These are phyloP conservation scores for Brachionus paranguensis DNA, from an alignment of 1,140 invertebrate genomes.

Conservation along the genomic window DNA sequence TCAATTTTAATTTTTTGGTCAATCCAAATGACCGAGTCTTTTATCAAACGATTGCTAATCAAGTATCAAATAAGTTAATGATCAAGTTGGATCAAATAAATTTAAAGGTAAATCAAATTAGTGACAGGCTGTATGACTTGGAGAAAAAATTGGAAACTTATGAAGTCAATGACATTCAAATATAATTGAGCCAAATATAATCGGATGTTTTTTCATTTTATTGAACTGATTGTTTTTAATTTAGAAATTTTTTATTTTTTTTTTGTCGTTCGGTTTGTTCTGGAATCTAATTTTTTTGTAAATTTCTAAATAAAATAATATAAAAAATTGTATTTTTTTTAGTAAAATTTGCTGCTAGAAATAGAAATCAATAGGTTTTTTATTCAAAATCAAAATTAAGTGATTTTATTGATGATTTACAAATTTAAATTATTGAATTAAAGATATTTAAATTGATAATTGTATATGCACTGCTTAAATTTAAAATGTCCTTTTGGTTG, in stretches of 20 bases:
- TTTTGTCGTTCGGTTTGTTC: neutral
- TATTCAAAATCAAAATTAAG: no score
- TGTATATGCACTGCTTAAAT: no score
- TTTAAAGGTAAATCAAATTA: slow-evolving; percentile 20
- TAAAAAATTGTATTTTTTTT: neutral
- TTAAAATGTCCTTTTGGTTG: no score
- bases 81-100: slow-evolving; percentile 29
- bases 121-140: slow-evolving; percentile 22
- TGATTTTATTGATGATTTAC: no score
- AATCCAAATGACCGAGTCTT: neutral
- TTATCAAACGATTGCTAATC: neutral
- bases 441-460: no score
- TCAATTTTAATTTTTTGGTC: slow-evolving; percentile 19
- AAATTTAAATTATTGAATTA: no score
- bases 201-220: neutral
- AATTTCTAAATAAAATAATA: neutral
- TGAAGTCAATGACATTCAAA: slow-evolving; percentile 10
- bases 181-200: neutral
- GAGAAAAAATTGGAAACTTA: slow-evolving; percentile 34
- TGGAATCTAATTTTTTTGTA: neutral
- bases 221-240: neutral
- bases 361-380: no score
- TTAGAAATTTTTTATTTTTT: neutral
- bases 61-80: slow-evolving; percentile 17
- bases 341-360: neutral